Evolutionary conservation across 1,140 invertebrate genomes (phyloP), one percentile per base, ranked within the genome.

Genomic region (Planococcus citri): DNA sequence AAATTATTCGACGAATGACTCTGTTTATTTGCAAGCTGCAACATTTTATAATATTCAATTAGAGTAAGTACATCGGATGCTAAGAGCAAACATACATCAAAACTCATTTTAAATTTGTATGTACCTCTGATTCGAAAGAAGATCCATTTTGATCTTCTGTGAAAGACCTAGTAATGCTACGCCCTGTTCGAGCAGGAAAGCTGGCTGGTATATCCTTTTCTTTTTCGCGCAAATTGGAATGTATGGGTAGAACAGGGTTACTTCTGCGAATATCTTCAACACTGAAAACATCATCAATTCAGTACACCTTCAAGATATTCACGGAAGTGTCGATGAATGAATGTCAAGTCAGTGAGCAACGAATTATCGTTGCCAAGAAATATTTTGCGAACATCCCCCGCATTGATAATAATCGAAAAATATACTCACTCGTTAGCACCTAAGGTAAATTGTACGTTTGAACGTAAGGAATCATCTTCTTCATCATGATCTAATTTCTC

Each of bases 371-470:
- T n/a, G n/a, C n/a, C n/a, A n/a, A n/a, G n/a, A n/a, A n/a, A n/a
- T n/a, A n/a, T 27, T 64, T 64, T 64, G 9, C 20, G 6, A 64
- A 64, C 10, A 64, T 25, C 27, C 3, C 10, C 29, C 29, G 29
- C 29, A 33, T 12, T 33, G 12, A 6, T 33, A 33, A 33, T 6
- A 33, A 33, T 6, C 3, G 29, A 6, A 33, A 33, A 33, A 33
- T 14, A 51, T 51, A 51, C 67, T 68, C 27, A 78, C 74, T 71
- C 69, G 67, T 78, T 77, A 71, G 75, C 77, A 38, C 78, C 78
- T 38, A 79, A 73, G 27, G 77, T 74, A 73, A 80, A 80, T 60
- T 77, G 75, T 14, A 79, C 76, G 73, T 73, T 75, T 69, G 41
- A 41, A 68, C 60, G 70, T 57, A 25, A 71, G 3, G 69, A 70